Conservation (phyloP, 1,140 invertebrate genomes). For the Leptonema lineaticorne region DNA sequence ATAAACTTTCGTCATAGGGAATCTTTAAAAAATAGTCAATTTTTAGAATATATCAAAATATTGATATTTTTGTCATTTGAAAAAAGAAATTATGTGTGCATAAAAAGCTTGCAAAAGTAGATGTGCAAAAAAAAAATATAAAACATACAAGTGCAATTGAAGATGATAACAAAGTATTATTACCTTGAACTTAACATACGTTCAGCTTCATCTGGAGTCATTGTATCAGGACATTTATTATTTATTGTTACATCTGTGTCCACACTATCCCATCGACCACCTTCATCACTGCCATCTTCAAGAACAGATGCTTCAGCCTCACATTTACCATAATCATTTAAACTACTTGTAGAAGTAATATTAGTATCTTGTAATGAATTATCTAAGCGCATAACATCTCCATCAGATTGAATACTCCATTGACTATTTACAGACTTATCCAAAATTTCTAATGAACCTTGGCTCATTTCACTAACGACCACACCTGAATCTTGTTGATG, state of each 20-base stretch:
- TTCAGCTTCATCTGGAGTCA: slow-evolving; percentile 84
- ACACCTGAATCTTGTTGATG: slow-evolving; percentile 56
- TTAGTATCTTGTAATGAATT: slow-evolving; percentile 34
- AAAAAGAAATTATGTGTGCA: too few species aligned
- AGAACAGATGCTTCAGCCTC: slow-evolving; percentile 45
- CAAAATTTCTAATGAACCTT: slow-evolving; percentile 56
- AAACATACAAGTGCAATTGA: too few species aligned
- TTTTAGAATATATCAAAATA: too few species aligned
- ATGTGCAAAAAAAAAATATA: too few species aligned
- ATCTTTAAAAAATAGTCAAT: too few species aligned
- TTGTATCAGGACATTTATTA: slow-evolving; percentile 67
- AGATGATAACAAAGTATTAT: slow-evolving; percentile 35
- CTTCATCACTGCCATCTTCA: slow-evolving; percentile 37
- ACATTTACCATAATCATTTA: slow-evolving; percentile 40
- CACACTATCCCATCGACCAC: slow-evolving; percentile 43
- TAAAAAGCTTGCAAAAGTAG: too few species aligned
- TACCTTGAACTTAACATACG: slow-evolving; percentile 78
- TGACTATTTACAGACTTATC: slow-evolving; percentile 58
- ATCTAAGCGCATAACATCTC: slow-evolving; percentile 36
- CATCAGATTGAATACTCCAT: slow-evolving; percentile 55
- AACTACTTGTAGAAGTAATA: slow-evolving; percentile 33
- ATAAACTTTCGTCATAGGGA: too few species aligned
- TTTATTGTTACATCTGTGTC: slow-evolving; percentile 34
- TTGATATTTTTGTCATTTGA: too few species aligned
- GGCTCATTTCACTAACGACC: slow-evolving; percentile 54